Percentiles rank a stretch among this genome's conserved stretches.
Conservation (phyloP, 2,888 invertebrate genomes). For the Ethmia dodecea region DNA sequence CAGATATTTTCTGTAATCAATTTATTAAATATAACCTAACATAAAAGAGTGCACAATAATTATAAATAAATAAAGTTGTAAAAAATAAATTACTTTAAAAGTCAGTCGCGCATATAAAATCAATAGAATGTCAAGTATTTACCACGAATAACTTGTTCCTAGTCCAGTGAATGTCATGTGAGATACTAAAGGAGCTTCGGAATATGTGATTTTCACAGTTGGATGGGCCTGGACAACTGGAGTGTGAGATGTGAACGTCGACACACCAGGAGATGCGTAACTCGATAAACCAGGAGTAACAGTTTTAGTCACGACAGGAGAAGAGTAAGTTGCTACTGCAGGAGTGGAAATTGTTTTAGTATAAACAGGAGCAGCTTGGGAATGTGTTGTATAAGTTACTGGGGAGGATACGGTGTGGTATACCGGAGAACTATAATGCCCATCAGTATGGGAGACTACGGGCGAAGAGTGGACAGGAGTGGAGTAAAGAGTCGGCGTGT, state of each 20-base stretch:
- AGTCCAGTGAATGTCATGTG: slow-evolving; percentile 38
- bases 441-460: slow-evolving; percentile 11
- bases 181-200: slow-evolving; percentile 33
- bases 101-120: slow-evolving; percentile 45
- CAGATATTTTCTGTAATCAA: slow-evolving; percentile 17
- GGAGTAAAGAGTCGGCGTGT: slow-evolving; percentile 26
- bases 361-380: slow-evolving; percentile 8
- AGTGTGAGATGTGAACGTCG: slow-evolving; percentile 23
- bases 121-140: slow-evolving; percentile 25
- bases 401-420: slow-evolving; percentile 19
- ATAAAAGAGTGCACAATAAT: not conserved
- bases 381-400: slow-evolving; percentile 20
- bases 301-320: slow-evolving; percentile 17
- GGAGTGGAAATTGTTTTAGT: slow-evolving; percentile 22
- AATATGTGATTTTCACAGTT: slow-evolving; percentile 24
- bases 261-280: slow-evolving; percentile 15
- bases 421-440: slow-evolving; percentile 14
- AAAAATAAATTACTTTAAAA: slow-evolving; percentile 26
- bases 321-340: slow-evolving; percentile 16
- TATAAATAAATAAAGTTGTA: slow-evolving; percentile 4
- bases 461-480: slow-evolving; percentile 16
- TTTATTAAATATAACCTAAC: slow-evolving; percentile 12
- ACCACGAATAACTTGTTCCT: slow-evolving; percentile 41
- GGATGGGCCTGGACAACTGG: slow-evolving; percentile 16
- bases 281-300: slow-evolving; percentile 15